Evolutionary conservation across 2,113 vertebrate species (phyloP), one percentile per base, ranked within the genome.

Genomic region (Cathartes aura): DNA sequence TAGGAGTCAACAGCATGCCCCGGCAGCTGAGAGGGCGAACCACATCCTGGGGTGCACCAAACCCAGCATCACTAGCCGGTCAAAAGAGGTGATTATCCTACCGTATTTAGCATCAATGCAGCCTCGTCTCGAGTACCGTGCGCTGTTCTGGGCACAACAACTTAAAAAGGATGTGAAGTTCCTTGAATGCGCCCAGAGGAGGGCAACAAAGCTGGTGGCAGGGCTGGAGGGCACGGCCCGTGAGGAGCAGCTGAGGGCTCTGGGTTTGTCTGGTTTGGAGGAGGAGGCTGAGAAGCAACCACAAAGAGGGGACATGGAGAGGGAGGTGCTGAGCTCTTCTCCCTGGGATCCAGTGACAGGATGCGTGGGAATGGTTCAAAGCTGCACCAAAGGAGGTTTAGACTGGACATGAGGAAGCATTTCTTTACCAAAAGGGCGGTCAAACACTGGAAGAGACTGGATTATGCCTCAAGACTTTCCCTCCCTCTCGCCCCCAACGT

Each of bases 181-280:
- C 22, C 43, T 21, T 0, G 10, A 5, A 48, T 3, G 23, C 3
- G 2, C 17, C 22, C n/a, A 21, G 38, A n/a, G 21, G 17, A 40
- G 22, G 6, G 8, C 6, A 30, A 16, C 7, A 20, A 12, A 21
- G 45, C 30, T 8, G 6, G 30, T 9, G 30, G 43, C 4, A 4
- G 47, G 24, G 62, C 32, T 19, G 34, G 34, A 32, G 26, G 15
- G 12, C 36, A 21, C 3, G 5, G 42, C 34, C 36, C 8, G 27
- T 30, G 15, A 50, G 47, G 34, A 15, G 56, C 3, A 1, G 32
- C 48, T 4, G 19, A 36, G 66, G 29, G 11, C 29, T 34, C 6
- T 8, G 64, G 20, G n/a, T 16, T 38, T 24, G 38, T 15, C 40
- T 5, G 3, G 26, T 24, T 68, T 38, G n/a, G 34, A 48, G 42